Evolutionary conservation across 2,888 invertebrate genomes (phyloP), one percentile per base, ranked within the genome.

Genomic region (Drosophila barbarae): DNA sequence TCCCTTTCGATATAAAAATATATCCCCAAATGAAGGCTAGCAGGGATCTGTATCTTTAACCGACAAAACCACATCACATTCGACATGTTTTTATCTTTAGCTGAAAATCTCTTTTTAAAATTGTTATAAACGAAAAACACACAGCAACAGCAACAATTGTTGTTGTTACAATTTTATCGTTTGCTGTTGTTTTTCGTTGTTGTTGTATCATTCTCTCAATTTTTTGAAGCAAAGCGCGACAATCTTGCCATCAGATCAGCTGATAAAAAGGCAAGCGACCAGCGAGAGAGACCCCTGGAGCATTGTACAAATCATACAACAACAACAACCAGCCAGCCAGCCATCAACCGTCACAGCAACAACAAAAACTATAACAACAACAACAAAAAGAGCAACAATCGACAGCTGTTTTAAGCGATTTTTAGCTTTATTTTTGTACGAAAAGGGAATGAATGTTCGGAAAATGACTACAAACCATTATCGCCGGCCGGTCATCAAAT

Each of bases 1-100:
- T 21, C 2, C 38, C 18, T 12, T 21, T 21, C 23, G 42, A 42
- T 42, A 41, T 41, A 23, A 21, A 21, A 13, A 41, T 41, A n/a
- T 23, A 23, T 23, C n/a, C n/a, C 23, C 23, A 26, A n/a, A 3
- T 42, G n/a, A 26, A 42, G 26, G 26, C 26, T 15, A 13, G 18
- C 12, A 13, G 61, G 53, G 52, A 44, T 71, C 55, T 59, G 49
- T 56, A 75, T 69, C 65, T 68, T 67, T 72, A 76, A 69, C 77
- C 85, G 85, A 85, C 84, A 78, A 78, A 84, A 72, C 84, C 77
- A 77, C 83, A 81, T 83, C 81, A 83, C 85, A 85, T 81, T 81
- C 46, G 81, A 81, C 84, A 80, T 85, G 46, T 85, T 77, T 85
- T 85, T 81, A 83, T 85, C 85, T 74, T 77, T 76, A 74, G 74